Evolutionary conservation across 1,140 invertebrate species (phyloP).

Genomic region (Phenacoccus solenopsis): DNA sequence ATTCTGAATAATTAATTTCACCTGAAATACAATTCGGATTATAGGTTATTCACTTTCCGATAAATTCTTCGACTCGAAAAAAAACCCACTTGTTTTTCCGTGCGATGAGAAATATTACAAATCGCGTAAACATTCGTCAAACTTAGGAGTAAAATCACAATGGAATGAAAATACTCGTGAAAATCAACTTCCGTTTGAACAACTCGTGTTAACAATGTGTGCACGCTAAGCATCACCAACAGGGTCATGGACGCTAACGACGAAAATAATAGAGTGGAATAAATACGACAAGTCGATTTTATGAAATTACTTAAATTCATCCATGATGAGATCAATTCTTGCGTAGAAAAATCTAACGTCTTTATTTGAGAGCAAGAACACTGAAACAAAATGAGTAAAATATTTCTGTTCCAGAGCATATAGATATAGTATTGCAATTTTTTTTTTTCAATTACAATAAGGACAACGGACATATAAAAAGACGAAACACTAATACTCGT

Average conservation of each 20-base stretch:
- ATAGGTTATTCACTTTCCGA: too few relatives aligned
- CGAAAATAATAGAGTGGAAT: background rate
- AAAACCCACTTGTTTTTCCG: background rate
- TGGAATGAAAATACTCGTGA: background rate
- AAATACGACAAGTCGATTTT: background rate
- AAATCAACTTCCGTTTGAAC: background rate
- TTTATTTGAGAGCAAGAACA: background rate
- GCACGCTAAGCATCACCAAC: background rate
- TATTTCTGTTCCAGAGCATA: too few relatives aligned
- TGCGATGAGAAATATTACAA: background rate
- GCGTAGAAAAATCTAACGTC: background rate
- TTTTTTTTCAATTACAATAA: too few relatives aligned
- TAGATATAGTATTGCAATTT: too few relatives aligned
- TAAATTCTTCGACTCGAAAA: too few relatives aligned
- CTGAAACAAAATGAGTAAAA: too few relatives aligned
- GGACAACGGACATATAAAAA: too few relatives aligned
- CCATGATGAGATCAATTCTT: background rate
- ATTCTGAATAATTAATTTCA: background rate
- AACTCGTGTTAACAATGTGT: background rate
- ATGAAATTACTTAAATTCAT: background rate
- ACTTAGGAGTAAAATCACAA: background rate
- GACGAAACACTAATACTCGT: too few relatives aligned
- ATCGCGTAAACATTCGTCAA: background rate
- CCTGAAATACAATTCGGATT: background rate
- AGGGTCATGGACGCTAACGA: background rate